Conservation (phyloP, 2,888 invertebrate genomes). For the Pyrgus malvae region DNA sequence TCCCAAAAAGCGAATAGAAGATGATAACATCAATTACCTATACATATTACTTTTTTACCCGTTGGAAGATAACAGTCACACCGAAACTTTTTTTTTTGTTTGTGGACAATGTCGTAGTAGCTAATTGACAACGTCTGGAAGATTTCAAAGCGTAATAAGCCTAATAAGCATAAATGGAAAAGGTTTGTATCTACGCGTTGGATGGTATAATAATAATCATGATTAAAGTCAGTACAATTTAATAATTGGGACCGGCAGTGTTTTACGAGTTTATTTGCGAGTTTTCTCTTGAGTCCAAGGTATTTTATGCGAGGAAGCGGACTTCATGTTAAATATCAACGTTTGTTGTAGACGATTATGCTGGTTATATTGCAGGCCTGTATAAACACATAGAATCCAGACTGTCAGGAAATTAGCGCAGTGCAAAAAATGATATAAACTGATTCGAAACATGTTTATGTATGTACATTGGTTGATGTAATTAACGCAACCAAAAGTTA, state of each 20-base stretch:
- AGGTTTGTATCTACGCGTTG: constrained; percentile 26
- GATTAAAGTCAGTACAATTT: constrained; percentile 63
- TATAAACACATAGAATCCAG: constrained; percentile 46
- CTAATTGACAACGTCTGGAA: background rate
- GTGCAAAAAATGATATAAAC: constrained; percentile 23
- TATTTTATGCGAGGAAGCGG: constrained; percentile 58
- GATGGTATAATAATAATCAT: constrained; percentile 61
- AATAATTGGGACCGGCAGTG: constrained; percentile 64
- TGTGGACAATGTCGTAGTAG: background rate
- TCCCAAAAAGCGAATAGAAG: too few species aligned
- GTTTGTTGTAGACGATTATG: constrained; percentile 57
- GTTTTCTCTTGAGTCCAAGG: constrained; percentile 50
- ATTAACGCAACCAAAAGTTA: too few species aligned
- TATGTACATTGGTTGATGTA: too few species aligned
- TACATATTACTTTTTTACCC: too few species aligned
- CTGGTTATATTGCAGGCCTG: constrained; percentile 52
- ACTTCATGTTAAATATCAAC: constrained; percentile 58
- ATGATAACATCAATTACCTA: too few species aligned
- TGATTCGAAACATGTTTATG: too few species aligned
- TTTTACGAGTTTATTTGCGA: constrained; percentile 69
- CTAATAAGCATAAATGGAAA: constrained; percentile 25
- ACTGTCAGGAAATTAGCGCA: constrained; percentile 48
- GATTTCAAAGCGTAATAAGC: background rate
- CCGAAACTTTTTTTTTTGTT: background rate
- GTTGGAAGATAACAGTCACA: too few species aligned